phyloP scores from a whole-genome alignment of 2,888 invertebrate genomes.

The Calameuta filiformis region DNA sequence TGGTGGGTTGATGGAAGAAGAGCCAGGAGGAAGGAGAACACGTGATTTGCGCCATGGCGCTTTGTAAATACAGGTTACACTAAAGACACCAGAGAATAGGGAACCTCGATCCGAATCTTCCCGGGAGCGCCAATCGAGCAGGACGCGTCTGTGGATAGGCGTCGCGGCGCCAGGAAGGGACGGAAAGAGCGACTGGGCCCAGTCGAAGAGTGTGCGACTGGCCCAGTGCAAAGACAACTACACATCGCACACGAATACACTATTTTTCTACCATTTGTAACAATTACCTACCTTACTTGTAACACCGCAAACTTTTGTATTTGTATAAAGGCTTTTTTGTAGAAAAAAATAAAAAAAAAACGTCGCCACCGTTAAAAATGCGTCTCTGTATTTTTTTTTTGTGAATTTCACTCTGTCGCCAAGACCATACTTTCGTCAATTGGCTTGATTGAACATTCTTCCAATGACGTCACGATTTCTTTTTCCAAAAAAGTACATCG shows the following conservation, averaged over 20 bases:
- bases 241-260: conserved; percentile 35
- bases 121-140: no score
- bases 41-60: conserved; percentile 57
- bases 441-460: no score
- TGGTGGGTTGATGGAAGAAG: conserved; percentile 1
- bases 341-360: conserved; percentile 58
- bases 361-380: conserved; percentile 63
- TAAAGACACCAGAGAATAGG: no score
- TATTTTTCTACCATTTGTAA: conserved; percentile 56
- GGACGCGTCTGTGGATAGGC: no score
- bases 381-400: background rate
- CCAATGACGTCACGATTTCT: no score
- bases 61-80: conserved; percentile 58
- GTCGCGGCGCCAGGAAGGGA: no score
- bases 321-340: conserved; percentile 67
- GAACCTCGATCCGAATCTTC: no score
- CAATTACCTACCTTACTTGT: conserved; percentile 45
- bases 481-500: no score
- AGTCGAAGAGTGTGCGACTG: no score
- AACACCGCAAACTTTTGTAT: conserved; percentile 61
- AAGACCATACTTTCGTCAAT: no score
- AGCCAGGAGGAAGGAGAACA: conserved; percentile 31
- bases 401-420: no score
- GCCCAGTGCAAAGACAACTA: background rate
- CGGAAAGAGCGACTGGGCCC: no score